A percentile compares a stretch with the other conserved stretches of the same genome.
phyloP scores from a whole-genome alignment of 2,797 vertebrate species.

The Limnodromus scolopaceus region DNA sequence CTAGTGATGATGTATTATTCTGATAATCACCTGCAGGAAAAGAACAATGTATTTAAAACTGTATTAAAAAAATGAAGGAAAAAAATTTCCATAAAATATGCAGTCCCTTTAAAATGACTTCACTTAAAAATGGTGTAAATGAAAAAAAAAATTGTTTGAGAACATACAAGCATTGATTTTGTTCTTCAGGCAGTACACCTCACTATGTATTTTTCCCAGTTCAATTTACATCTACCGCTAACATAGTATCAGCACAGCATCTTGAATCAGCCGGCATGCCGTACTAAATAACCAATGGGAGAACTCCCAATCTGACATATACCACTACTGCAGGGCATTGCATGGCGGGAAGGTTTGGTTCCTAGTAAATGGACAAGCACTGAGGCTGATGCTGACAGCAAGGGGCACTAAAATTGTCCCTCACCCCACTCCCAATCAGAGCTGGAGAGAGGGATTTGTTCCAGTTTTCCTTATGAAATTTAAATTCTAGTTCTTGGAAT shows the following conservation, averaged over 20 bases:
- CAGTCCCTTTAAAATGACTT: neutral
- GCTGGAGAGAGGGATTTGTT: neutral
- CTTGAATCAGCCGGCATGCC: neutral
- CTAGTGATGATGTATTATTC: neutral
- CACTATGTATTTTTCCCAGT: neutral
- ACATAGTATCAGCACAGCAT: neutral
- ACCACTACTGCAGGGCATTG: neutral
- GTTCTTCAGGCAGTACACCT: neutral
- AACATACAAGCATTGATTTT: neutral
- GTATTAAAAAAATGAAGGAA: too few species aligned
- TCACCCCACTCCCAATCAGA: neutral
- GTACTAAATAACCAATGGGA: fast-evolving
- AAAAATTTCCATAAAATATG: neutral
- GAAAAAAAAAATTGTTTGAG: slow-evolving; percentile 20
- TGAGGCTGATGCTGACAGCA: neutral
- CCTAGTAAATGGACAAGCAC: neutral
- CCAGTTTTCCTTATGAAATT: neutral
- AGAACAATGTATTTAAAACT: neutral
- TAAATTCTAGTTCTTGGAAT: neutral
- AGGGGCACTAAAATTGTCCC: neutral
- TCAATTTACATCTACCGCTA: neutral
- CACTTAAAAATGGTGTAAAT: neutral
- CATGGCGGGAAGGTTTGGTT: neutral
- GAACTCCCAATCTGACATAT: neutral
- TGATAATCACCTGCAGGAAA: neutral